Base-by-base conservation (phyloP, 1,140 invertebrate species). In the Chironomus tepperi region DNA sequence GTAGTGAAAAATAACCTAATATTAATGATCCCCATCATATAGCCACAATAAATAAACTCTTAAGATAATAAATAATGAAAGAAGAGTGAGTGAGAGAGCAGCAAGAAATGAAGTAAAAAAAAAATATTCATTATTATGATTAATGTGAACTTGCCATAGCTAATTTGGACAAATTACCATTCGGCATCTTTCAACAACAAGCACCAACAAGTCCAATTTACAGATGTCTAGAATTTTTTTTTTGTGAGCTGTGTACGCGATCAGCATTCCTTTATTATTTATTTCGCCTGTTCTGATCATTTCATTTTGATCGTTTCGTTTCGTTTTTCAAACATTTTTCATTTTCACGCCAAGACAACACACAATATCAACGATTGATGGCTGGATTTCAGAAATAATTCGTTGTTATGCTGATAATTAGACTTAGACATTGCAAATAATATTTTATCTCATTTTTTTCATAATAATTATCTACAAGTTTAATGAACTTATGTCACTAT, bases 11-110 rank as follows among this genome's bases (percentile, higher is more conserved):
- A 70, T 70, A 21, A 21, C 65, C 19, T 70, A 70, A 70, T 70
- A 70, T 70, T 70, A 70, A 70, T 70, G 65, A 19, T 70, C 65
- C 15, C 18, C 65, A 70, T 70, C 65, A 18, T 16, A 21, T 21
- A 18, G 65, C 65, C 65, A 70, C 65, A 70, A 70, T 70, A 70
- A 70, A 70, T 70, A 70, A 70, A 70, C 65, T 70, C 19, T 70
- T 70, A 70, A 70, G 19, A 70, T 70, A 70, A 70, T 70, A 70
- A 70, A 70, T 70, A 70, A 57, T 57, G 47, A 57, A 57, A 57
- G 47, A 57, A n/a, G 47, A 10, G 65, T 19, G 16, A 19, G 16
- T 70, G 6, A 70, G 19, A 70, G 19, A 70, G n/a, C n/a, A n/a
- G n/a, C n/a, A n/a, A n/a, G n/a, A n/a, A n/a, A n/a, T n/a, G n/a